Conservation (phyloP, 2,113 vertebrate genomes). For the Phrynosoma platyrhinos region DNA sequence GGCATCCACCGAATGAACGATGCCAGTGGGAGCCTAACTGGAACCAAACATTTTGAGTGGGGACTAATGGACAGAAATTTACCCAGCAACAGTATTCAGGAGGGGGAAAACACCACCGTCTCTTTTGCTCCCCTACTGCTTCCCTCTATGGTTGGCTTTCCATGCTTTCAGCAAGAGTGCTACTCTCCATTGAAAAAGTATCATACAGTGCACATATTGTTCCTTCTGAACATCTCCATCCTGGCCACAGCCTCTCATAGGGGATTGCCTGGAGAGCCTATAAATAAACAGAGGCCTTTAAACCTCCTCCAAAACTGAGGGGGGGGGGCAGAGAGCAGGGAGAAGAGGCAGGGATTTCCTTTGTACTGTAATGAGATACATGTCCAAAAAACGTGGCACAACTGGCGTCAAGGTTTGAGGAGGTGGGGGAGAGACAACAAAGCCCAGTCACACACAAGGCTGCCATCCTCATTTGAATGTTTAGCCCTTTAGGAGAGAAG, state of each 20-base stretch:
- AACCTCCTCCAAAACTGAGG: slow-evolving; percentile 1
- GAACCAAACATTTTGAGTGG: background rate
- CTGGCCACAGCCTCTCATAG: slow-evolving; percentile 17
- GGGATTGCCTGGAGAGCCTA: slow-evolving; percentile 14
- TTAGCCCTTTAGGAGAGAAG: background rate
- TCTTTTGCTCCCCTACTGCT: background rate
- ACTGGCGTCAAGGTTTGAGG: slow-evolving; percentile 1
- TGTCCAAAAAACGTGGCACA: slow-evolving; percentile 36
- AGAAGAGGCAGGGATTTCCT: background rate
- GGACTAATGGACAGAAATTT: background rate
- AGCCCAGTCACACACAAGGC: slow-evolving; percentile 23
- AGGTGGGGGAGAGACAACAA: slow-evolving; percentile 10
- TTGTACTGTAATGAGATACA: slow-evolving; percentile 34
- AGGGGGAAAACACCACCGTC: background rate
- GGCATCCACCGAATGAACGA: background rate
- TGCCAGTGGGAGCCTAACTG: background rate
- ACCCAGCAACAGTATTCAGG: background rate
- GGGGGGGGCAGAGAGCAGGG: background rate
- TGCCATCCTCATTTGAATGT: slow-evolving; percentile 30
- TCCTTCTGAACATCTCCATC: slow-evolving; percentile 28
- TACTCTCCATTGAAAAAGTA: slow-evolving; percentile 41
- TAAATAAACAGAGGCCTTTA: slow-evolving; percentile 50
- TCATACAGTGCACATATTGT: slow-evolving; percentile 62
- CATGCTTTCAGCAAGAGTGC: slow-evolving; percentile 23
- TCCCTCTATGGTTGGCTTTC: background rate